These are phyloP conservation scores for Papilio polytes DNA, from an alignment of 1,140 invertebrate species.

Conservation along the genomic window DNA sequence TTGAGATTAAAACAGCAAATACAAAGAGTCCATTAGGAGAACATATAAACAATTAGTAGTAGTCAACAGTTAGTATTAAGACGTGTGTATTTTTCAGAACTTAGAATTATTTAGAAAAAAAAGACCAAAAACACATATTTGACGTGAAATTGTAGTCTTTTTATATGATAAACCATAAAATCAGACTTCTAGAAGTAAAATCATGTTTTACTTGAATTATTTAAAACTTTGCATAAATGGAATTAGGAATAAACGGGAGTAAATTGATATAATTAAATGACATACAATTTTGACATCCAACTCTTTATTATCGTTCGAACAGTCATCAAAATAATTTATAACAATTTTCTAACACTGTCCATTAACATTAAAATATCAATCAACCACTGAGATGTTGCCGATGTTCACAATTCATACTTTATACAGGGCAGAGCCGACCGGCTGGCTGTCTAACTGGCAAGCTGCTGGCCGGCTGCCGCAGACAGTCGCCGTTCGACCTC, in stretches of 20 bases:
- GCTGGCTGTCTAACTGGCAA: constrained; percentile 56
- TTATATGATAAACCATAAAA: neutral
- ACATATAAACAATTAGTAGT: constrained; percentile 11
- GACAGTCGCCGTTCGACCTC: constrained; percentile 72
- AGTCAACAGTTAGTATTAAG: neutral
- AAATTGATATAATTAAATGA: constrained; percentile 54
- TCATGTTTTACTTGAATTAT: neutral
- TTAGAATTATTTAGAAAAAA: neutral
- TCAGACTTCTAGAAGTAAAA: neutral
- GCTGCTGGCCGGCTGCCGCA: constrained; percentile 52
- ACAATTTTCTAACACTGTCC: constrained; percentile 84
- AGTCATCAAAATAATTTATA: constrained; percentile 86
- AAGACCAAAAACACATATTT: neutral
- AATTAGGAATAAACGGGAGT: neutral
- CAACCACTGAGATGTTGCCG: constrained; percentile 78
- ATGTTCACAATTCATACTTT: constrained; percentile 63
- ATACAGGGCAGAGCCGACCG: constrained; percentile 69
- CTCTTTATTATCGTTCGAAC: constrained; percentile 85
- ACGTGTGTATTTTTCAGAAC: neutral
- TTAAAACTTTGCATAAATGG: neutral
- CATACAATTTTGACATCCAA: constrained; percentile 81
- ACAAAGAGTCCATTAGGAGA: constrained; percentile 63
- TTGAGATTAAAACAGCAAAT: constrained; percentile 46
- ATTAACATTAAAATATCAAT: constrained; percentile 82
- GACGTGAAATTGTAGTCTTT: neutral